Evolutionary conservation across 2,888 invertebrate species (phyloP), one percentile per base, ranked within the genome.

Genomic region (Lysandra coridon): DNA sequence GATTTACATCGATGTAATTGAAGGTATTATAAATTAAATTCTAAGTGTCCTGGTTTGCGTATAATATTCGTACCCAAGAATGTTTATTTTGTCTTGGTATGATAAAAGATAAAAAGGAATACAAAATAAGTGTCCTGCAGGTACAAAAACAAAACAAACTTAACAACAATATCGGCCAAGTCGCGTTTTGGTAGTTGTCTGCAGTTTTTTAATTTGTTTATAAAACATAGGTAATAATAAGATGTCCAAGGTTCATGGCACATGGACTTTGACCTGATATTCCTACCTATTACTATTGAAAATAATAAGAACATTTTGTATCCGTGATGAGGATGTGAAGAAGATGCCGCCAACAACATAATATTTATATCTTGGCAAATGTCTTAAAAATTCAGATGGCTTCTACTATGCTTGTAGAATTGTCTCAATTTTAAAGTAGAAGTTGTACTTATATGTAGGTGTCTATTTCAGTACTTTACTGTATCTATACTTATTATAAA

Each of bases 261-360:
- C 33, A 37, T 69, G 69, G 69, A 69, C 69, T 69, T 69, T 69
- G 69, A 33, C 37, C 69, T 17, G 69, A 37, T 69, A 69, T 69
- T 17, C 57, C 57, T 17, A 57, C 14, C 5, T 40, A 40, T 40
- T 53, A 53, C 53, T 14, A 33, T 69, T 69, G 1, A 37, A 69
- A 69, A 33, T 30, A 64, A 30, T 30, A 64, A 10, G 4, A 64
- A 7, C 30, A 10, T 64, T 30, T 23, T 30, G 10, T 30, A 30
- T 64, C 30, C 10, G 30, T 30, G 12, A 30, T 64, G 23, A n/a
- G 7, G 62, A 62, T 62, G 17, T 62, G n/a, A n/a, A n/a, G n/a
- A n/a, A n/a, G n/a, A n/a, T n/a, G 17, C n/a, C 7, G 7, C n/a
- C 62, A 23, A 53, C 14, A 14, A 53, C 14, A 53, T 44, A 37